Evolutionary conservation across 2,888 invertebrate species (phyloP), one percentile per base, ranked within the genome.

Genomic region (Tanypteryx hageni): DNA sequence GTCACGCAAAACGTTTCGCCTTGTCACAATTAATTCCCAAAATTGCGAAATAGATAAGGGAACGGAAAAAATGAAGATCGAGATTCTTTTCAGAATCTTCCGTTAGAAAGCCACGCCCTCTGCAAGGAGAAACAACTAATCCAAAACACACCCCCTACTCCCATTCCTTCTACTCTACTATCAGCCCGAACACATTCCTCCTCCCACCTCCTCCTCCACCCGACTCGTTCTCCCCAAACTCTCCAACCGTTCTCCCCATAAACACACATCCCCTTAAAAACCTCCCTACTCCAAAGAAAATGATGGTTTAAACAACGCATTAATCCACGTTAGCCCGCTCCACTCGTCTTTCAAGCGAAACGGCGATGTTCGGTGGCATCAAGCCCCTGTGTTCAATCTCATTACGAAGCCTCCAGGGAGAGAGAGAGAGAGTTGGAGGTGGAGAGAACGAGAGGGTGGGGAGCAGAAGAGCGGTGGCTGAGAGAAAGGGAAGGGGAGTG

Each of bases 291-390:
- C 89, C 64, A 68, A 68, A 89, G 89, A 89, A 89, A 89, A 89
- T 68, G 89, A 89, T 89, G 89, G 89, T 89, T 89, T 89, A 89
- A 89, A 89, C 89, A 89, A 89, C 89, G 89, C 89, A 89, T 89
- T 89, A 68, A 89, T 89, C 89, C 64, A 89, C 89, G 89, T 89
- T 89, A 89, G 61, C 89, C 89, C 44, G 89, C 89, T 89, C 89
- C 89, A 89, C 89, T 89, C 89, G 56, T 89, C 89, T 89, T 89
- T 89, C 89, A 89, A 89, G 89, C 89, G 86, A 86, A 86, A 86
- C 86, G 86, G 86, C 86, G 64, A 89, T 89, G 89, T 89, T 89
- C 89, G 64, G 89, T 64, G 89, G 89, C 89, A 89, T 89, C 89
- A 68, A 89, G 89, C 64, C 89, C 89, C 76, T 27, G 89, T 89